These are phyloP conservation scores for Tholera decimalis DNA, from an alignment of 2,888 invertebrate genomes.

Conservation along the genomic window DNA sequence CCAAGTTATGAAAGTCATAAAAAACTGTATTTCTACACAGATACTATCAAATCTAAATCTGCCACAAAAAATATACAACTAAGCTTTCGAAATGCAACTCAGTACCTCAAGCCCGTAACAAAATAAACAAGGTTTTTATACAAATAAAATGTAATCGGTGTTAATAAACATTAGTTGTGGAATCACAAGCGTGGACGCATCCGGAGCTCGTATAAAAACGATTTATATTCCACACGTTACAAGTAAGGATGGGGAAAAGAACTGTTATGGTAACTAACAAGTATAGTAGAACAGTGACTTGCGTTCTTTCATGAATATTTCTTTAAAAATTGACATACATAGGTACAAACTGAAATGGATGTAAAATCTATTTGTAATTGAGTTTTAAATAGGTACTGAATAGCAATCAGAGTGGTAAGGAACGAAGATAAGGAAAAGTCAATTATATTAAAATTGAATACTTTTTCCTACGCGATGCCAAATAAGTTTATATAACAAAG, in stretches of 20 bases:
- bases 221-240: conserved; percentile 64
- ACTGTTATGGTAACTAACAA: conserved; percentile 22
- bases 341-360: no score
- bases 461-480: no score
- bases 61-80: conserved; percentile 32
- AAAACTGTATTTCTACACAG: not conserved
- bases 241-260: conserved; percentile 25
- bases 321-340: no score
- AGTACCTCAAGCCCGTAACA: conserved; percentile 38
- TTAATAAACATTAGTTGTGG: conserved; percentile 67
- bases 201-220: conserved; percentile 65
- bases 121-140: conserved; percentile 62
- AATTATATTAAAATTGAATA: no score
- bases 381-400: no score
- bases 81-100: conserved; percentile 38
- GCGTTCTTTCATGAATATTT: not conserved
- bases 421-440: no score
- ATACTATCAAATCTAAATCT: conserved; percentile 28
- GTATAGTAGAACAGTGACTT: not conserved
- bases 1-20: not conserved
- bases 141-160: conserved; percentile 63
- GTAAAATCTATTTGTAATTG: no score
- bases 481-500: no score
- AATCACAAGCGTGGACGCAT: conserved; percentile 61
- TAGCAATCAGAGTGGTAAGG: no score